phyloP scores from a whole-genome alignment of 2,113 vertebrate genomes.

The Asarcornis scutulata region DNA sequence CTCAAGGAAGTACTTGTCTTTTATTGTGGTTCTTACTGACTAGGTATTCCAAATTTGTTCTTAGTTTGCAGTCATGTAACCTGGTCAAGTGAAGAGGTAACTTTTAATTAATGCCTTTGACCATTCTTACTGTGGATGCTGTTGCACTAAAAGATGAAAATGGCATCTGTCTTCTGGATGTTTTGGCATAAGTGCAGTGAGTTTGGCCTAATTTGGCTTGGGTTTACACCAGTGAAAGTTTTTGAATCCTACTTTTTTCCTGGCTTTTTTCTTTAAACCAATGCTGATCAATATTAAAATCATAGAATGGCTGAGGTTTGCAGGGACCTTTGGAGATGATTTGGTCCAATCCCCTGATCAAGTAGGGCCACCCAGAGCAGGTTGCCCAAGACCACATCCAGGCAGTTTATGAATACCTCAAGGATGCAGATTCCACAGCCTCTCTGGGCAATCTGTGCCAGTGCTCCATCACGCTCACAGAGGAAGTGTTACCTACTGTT shows the following conservation, averaged over 20 bases:
- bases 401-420: not conserved
- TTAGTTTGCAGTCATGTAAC: not conserved
- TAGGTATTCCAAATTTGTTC: not conserved
- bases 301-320: not conserved
- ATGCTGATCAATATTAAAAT: not conserved
- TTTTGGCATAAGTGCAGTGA: not conserved
- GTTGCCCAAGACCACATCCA: not conserved
- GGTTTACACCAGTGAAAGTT: not conserved
- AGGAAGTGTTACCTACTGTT: not conserved
- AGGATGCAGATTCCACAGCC: accelerated
- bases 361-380: not conserved
- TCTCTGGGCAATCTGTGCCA: not conserved
- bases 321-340: not conserved
- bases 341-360: not conserved
- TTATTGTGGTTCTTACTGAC: not conserved
- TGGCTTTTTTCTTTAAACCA: not conserved
- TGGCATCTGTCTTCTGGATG: not conserved
- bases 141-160: not conserved
- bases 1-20: not conserved
- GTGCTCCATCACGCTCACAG: not conserved
- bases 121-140: not conserved
- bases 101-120: not conserved
- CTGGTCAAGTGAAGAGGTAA: not conserved
- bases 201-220: not conserved
- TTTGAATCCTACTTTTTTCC: not conserved